Evolutionary conservation across 2,888 invertebrate genomes (phyloP), one percentile per base, ranked within the genome.

Genomic region (Linnaemya vulpina): DNA sequence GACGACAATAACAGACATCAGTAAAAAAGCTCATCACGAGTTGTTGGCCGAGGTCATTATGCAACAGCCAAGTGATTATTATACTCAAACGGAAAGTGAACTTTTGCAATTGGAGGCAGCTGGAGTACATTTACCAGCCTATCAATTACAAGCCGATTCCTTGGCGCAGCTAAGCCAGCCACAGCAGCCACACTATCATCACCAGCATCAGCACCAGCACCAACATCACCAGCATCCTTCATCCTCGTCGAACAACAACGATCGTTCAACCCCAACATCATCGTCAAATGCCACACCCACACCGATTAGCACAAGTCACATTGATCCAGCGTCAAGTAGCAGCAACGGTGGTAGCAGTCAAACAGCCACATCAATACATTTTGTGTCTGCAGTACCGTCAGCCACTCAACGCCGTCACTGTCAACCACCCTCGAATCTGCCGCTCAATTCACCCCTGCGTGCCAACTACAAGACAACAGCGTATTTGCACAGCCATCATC

Each of bases 71-170:
- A 89, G 90, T 89, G 91, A 91, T 85, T 91, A 92, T 80, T 91
- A 91, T 86, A 91, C 91, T 58, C 91, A 91, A 88, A 92, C 92
- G 84, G 91, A 92, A 86, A 92, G 92, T 86, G 92, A 92, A 86
- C 86, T 91, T 87, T 88, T 92, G 86, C 92, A 92, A 83, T 86
- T 91, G 76, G 91, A 91, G 87, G 91, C 91, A 58, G 81, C 86
- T 53, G 86, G 87, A 63, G 80, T 89, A 78, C 87, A 87, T 88
- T 86, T 89, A 77, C 89, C 87, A 49, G 87, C 79, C 65, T 87
- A 88, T 82, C 88, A 88, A 86, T 84, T 87, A 40, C 89, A 84
- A 68, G 86, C 87, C 76, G 88, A 88, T 82, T 86, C 87, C 13
- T 74, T 81, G 43, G 49, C 87, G 40, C 87, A 78, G 25, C 87